These are phyloP conservation scores for Gobio occitaniae DNA, from an alignment of 2,797 vertebrate genomes.

Conservation along the genomic window DNA sequence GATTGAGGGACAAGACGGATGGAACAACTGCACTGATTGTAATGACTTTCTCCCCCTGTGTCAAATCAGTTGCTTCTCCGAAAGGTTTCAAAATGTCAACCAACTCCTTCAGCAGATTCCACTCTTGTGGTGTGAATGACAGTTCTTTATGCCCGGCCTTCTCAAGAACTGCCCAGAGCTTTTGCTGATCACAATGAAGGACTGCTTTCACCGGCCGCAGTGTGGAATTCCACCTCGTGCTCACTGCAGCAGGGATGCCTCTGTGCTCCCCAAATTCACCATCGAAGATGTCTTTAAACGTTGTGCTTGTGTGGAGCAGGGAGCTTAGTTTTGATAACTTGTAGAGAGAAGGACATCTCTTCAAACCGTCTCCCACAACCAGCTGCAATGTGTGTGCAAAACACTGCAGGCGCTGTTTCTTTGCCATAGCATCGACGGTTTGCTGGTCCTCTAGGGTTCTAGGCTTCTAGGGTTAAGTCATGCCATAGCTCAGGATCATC, in stretches of 20 bases:
- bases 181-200: conserved; percentile 49
- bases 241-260: conserved; percentile 21
- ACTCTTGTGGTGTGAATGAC: conserved; percentile 52
- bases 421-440: too few species aligned
- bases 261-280: conserved; percentile 56
- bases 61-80: conserved; percentile 61
- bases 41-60: conserved; percentile 47
- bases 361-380: conserved; percentile 58
- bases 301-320: conserved; percentile 53
- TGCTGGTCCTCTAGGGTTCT: too few species aligned
- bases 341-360: conserved; percentile 52
- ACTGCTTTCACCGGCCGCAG: conserved; percentile 58
- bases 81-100: conserved; percentile 56
- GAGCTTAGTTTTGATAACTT: conserved; percentile 60
- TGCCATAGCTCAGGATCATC: conserved; percentile 59
- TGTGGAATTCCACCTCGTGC: conserved; percentile 58
- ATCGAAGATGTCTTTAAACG: conserved; percentile 60
- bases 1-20: conserved; percentile 55
- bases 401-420: too few species aligned
- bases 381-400: conserved; percentile 61
- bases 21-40: conserved; percentile 59
- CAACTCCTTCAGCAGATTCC: conserved; percentile 60
- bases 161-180: conserved; percentile 52
- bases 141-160: conserved; percentile 48
- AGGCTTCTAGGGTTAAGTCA: too few species aligned